These are phyloP conservation scores for Andrena bucephala DNA, from an alignment of 2,888 invertebrate species.

Conservation along the genomic window DNA sequence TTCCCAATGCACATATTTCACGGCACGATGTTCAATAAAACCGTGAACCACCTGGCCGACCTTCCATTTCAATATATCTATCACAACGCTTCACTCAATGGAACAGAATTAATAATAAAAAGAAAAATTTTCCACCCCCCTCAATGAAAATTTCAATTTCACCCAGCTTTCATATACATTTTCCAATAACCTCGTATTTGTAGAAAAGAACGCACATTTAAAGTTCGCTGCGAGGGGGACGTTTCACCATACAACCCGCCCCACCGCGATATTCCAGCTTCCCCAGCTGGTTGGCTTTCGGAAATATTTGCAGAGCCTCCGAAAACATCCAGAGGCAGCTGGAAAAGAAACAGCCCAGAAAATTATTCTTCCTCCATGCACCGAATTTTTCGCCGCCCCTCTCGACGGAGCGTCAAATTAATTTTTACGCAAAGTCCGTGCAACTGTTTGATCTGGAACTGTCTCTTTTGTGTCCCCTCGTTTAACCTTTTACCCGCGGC, in stretches of 20 bases:
- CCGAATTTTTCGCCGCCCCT: neutral
- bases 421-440: constrained; percentile 23
- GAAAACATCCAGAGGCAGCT: constrained; percentile 1
- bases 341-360: neutral
- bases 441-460: constrained; percentile 18
- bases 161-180: too few relatives aligned
- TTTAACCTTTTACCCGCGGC: neutral
- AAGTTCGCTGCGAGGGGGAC: neutral
- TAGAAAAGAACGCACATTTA: constrained; percentile 1
- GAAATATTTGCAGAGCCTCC: neutral
- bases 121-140: too few relatives aligned
- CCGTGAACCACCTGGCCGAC: too few relatives aligned
- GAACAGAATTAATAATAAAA: too few relatives aligned
- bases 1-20: too few relatives aligned
- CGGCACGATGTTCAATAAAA: too few relatives aligned
- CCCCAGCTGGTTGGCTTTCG: neutral
- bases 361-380: constrained; percentile 12
- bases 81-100: too few relatives aligned
- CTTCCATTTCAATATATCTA: too few relatives aligned
- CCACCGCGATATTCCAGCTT: neutral
- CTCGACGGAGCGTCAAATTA: constrained; percentile 27
- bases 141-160: too few relatives aligned
- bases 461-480: constrained; percentile 9
- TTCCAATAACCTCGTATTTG: too few relatives aligned
- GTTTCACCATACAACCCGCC: neutral